These are phyloP conservation scores for Phortica variegata DNA, from an alignment of 1,140 invertebrate species.

Conservation along the genomic window DNA sequence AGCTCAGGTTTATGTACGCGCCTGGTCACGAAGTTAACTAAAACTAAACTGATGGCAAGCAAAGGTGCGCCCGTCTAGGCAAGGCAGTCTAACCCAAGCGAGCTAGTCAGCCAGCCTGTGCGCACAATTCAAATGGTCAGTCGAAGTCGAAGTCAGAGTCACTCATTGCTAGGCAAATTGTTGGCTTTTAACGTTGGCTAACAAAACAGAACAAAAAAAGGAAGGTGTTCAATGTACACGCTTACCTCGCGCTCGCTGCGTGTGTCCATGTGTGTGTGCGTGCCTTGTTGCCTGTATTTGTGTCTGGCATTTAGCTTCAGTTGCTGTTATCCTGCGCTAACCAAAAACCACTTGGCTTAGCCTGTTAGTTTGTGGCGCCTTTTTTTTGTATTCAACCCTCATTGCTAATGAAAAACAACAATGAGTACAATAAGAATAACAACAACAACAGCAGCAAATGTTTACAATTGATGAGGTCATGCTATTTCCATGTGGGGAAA, in stretches of 20 bases:
- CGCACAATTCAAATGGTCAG: too few relatives aligned
- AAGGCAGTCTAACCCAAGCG: conserved; percentile 20
- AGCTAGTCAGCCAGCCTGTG: conserved; percentile 33
- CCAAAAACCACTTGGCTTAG: background rate
- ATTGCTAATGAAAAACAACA: too few relatives aligned
- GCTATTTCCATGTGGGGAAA: too few relatives aligned
- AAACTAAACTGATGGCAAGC: conserved; percentile 49
- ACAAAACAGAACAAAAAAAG: conserved; percentile 6
- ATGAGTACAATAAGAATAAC: background rate
- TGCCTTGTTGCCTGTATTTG: background rate
- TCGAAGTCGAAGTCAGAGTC: conserved; percentile 2
- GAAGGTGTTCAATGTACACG: conserved; percentile 10
- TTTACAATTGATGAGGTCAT: conserved; percentile 51
- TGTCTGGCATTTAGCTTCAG: conserved; percentile 1
- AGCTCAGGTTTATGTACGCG: conserved; percentile 33
- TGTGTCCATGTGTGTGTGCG: conserved; percentile 1
- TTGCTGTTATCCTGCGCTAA: conserved; percentile 2
- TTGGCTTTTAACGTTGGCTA: conserved; percentile 20
- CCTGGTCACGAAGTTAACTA: conserved; percentile 46
- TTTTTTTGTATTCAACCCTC: background rate
- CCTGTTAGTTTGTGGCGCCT: conserved; percentile 23
- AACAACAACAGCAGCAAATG: conserved; percentile 36
- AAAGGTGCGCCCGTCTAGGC: too few relatives aligned
- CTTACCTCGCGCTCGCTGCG: background rate
- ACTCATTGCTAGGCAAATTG: conserved; percentile 1